Evolutionary conservation across 2,113 vertebrate species (phyloP).

Genomic region (Dromaius novaehollandiae): DNA sequence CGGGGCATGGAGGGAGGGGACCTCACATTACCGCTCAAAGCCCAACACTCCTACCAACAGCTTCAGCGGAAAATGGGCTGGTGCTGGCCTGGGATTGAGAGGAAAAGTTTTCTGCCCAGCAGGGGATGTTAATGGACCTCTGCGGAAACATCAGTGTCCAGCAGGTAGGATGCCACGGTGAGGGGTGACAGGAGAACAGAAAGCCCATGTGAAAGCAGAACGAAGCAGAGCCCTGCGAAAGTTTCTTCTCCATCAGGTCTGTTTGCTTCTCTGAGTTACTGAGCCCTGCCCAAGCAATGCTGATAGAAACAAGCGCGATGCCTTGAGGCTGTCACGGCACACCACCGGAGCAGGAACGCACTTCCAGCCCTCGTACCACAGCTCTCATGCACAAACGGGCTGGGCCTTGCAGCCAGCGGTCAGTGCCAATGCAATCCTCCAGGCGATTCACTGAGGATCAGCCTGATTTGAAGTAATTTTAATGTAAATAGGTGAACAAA

Average conservation of each 20-base stretch:
- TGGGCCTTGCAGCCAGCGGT: background rate
- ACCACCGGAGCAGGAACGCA: background rate
- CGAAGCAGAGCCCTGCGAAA: background rate
- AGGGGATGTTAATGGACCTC: background rate
- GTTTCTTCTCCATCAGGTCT: background rate
- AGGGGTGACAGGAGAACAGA: background rate
- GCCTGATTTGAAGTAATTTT: conserved; percentile 8
- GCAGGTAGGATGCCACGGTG: background rate
- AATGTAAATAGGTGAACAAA: conserved; percentile 29
- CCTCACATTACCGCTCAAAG: background rate
- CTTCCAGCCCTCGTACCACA: background rate
- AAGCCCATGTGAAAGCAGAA: background rate
- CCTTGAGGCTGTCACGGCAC: background rate
- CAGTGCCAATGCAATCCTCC: background rate
- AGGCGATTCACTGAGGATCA: background rate
- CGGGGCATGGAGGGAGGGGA: background rate
- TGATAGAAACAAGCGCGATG: background rate
- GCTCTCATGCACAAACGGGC: background rate
- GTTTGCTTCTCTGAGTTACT: background rate
- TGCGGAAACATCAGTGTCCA: background rate
- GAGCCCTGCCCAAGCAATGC: background rate
- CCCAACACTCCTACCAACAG: background rate
- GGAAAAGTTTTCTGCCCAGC: background rate
- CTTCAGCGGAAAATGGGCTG: background rate
- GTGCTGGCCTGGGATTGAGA: background rate